These are phyloP conservation scores for Coracopsis vasa DNA, from an alignment of 2,113 vertebrate species.

Conservation along the genomic window DNA sequence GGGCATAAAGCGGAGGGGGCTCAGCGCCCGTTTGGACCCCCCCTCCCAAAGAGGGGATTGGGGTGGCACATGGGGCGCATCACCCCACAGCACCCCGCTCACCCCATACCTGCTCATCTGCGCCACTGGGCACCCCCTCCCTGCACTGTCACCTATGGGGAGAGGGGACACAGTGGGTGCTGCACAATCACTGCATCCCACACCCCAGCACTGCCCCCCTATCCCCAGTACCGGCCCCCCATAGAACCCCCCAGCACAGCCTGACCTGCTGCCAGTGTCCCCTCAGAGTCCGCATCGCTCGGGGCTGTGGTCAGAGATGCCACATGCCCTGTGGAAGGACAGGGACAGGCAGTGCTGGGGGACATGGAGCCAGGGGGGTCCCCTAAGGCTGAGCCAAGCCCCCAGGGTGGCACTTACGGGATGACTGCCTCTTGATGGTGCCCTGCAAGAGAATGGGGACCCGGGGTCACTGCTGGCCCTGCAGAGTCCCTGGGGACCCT, in stretches of 20 bases:
- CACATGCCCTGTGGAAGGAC: neutral
- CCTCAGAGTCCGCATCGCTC: rapidly evolving
- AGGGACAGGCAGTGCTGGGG: neutral
- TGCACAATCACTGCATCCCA: neutral
- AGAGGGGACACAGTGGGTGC: neutral
- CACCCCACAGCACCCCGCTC: neutral
- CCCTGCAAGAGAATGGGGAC: conserved; percentile 66
- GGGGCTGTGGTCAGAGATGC: neutral
- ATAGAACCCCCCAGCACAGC: rapidly evolving
- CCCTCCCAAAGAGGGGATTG: neutral
- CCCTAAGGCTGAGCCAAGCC: rapidly evolving
- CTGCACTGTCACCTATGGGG: neutral
- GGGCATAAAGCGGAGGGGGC: neutral
- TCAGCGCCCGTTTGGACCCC: neutral
- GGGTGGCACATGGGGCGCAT: neutral
- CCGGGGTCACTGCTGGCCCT: neutral
- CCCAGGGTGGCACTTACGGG: neutral
- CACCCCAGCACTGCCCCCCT: neutral
- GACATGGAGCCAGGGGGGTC: neutral
- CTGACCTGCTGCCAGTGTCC: neutral
- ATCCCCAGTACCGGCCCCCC: neutral
- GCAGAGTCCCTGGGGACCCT: rapidly evolving
- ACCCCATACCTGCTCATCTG: neutral
- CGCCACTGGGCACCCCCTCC: neutral
- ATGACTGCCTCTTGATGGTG: conserved; percentile 78